Evolutionary conservation across 1,140 invertebrate genomes (phyloP), one percentile per base, ranked within the genome.

Genomic region (Ectropis grisescens): DNA sequence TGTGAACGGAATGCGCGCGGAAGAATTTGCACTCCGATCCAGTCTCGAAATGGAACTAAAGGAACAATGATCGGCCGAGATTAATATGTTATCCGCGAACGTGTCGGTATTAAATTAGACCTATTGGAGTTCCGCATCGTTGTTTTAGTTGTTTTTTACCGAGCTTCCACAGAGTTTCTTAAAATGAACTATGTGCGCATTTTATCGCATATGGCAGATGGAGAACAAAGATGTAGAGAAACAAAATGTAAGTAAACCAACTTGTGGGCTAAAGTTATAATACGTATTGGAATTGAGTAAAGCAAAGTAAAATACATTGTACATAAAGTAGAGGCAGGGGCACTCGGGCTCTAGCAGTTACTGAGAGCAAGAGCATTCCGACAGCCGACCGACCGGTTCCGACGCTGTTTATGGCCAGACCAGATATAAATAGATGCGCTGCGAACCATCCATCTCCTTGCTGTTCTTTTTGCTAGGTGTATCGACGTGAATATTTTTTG

Each of bases 391-490:
- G 65, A 75, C 74, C 70, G 74, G 74, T 75, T 75, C 47, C 55
- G 34, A 57, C 51, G 65, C 69, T 64, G 64, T 75, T 79, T 79
- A 75, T 64, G 68, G 68, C 52, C 58, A 52, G 58, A 62, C 62
- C 69, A 71, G 69, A 74, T 75, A 79, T 75, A 79, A 74, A 75
- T 75, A 75, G 71, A 74, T 57, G 58, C 57, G 46, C 57, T 58
- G 62, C 62, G 59, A 58, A 71, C 43, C 66, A 69, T 67, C 60
- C 62, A 65, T 71, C 72, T 69, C 60, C 49, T 53, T 65, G 56
- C 58, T 70, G 58, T 57, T 61, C 46, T 66, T 67, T 61, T 62
- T 60, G 16, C 8, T 19, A 60, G 39, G 16, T 19, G 8, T 3
- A 19, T 19, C 16, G 16, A 19, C 8, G 16, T 19, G 16, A 19